Percentiles rank a stretch among this genome's conserved stretches.
Conservation (phyloP, 2,888 invertebrate species). For the Tiliacea aurago region DNA sequence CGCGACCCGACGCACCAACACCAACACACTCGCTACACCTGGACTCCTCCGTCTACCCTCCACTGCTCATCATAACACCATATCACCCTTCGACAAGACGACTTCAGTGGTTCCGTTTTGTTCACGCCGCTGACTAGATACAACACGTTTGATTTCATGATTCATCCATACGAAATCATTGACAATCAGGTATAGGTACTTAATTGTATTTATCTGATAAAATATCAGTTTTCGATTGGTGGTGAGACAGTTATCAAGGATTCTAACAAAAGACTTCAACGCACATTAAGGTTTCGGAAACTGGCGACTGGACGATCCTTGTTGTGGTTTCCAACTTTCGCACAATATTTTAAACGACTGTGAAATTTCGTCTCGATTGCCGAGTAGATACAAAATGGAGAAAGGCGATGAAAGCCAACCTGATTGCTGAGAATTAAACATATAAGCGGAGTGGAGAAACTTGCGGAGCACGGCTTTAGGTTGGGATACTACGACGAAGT, state of each 20-base stretch:
- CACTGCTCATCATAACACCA: constrained; percentile 5
- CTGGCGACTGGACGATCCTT: constrained; percentile 7
- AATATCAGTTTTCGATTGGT: constrained; percentile 48
- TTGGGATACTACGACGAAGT: background rate
- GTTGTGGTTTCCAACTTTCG: background rate
- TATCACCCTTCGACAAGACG: constrained; percentile 4
- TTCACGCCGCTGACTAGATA: constrained; percentile 46
- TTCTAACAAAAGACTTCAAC: constrained; percentile 77
- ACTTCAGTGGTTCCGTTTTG: constrained; percentile 3
- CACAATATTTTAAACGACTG: background rate
- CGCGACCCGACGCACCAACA: constrained; percentile 76
- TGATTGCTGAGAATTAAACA: background rate
- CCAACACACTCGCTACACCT: constrained; percentile 40
- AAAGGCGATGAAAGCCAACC: background rate
- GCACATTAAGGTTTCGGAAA: constrained; percentile 57
- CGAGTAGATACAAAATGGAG: background rate
- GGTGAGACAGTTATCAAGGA: constrained; percentile 41
- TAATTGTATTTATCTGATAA: constrained; percentile 63
- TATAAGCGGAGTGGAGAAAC: background rate
- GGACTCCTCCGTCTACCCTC: constrained; percentile 29
- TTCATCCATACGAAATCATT: constrained; percentile 63
- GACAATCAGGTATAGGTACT: constrained; percentile 52
- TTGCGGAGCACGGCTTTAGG: background rate
- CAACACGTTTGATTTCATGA: constrained; percentile 57
- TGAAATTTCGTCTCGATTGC: background rate